Evolutionary conservation across 2,797 vertebrate species (phyloP), one percentile per base, ranked within the genome.

Genomic region (Cossypha niveicapilla): DNA sequence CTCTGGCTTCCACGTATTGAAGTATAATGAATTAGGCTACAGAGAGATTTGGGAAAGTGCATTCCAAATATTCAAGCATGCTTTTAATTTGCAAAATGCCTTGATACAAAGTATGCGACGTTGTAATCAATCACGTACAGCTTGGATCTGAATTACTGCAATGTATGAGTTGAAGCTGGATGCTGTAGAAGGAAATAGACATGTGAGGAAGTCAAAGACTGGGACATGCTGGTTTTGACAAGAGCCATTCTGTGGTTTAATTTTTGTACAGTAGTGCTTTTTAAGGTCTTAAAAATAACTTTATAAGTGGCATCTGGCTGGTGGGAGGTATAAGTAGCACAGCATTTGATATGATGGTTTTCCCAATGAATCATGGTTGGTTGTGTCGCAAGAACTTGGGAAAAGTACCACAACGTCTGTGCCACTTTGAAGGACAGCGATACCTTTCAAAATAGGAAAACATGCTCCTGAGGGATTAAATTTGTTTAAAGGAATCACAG

Each of bases 311-410:
- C 37, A n/a, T 0, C 1, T 67, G 56, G 4, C 56, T 58, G 32
- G 18, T 5, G 6, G 23, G 12, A 79, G 30, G 7, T 58, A 7
- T 73, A 51, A 39, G n/a, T 28, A 63, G 30, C 0, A 0, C 30
- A 42, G 32, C 48, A 41, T 81, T 90, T 77, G 45, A 56, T 71
- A 11, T 4, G 15, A 63, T 67, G 44, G 16, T 14, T 48, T 90
- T 70, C 56, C 62, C 28, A 28, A 2, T 53, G 45, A 51, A 39
- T 73, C 65, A 1, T 30, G n/a, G 12, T 35, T 44, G 9, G 23
- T 77, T 71, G 32, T 19, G 1, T 76, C 0, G 0, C 19, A 41
- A 65, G 50, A 79, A 56, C 54, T 67, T 65, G 13, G 67, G 11
- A 75, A 58, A 88, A 51, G 24, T 44, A 15, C 54, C 21, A 3